Base-by-base conservation (phyloP, 2,888 invertebrate species). In the Andricus quercusramuli region DNA sequence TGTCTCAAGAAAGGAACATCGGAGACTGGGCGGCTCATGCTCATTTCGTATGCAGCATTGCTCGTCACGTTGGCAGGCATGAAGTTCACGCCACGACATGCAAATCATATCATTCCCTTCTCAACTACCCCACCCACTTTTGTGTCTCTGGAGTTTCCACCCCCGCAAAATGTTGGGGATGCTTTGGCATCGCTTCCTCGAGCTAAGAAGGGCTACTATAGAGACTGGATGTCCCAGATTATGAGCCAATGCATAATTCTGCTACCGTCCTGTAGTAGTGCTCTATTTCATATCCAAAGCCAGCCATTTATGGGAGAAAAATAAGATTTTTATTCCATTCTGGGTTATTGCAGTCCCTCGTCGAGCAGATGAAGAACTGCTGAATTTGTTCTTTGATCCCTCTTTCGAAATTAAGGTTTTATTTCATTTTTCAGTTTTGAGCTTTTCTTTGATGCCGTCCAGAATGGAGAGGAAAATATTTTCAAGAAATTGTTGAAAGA, bases 21-120 rank as follows among this genome's bases (percentile, higher is more conserved):
- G 78, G 82, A 78, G 65, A 78, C 78, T 66, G 82, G 81, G 70
- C 80, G 78, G 82, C 77, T 80, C 77, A 64, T 82, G 68, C 84
- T 90, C 88, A 87, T 90, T 90, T 89, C 84, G 90, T 90, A 89
- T 90, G 88, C 90, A 88, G 84, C 80, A 84, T 87, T 82, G 85
- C 86, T 81, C 84, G 88, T 88, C 88, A 86, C 86, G 66, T 59
- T 67, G 80, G 70, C 65, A 80, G 78, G 80, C 83, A 83, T 80
- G 82, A 82, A 86, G 85, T 85, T 88, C 87, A 87, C 82, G 88
- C 85, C 85, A 84, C 88, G 86, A 88, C 89, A 91, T 91, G 91
- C 90, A 91, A 91, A 91, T 91, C 90, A 86, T 89, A 90, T 90
- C 90, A 85, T 88, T 88, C 88, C 86, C 85, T 86, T 86, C 74